phyloP scores from a whole-genome alignment of 2,113 vertebrate species.

The Panthera uncia region DNA sequence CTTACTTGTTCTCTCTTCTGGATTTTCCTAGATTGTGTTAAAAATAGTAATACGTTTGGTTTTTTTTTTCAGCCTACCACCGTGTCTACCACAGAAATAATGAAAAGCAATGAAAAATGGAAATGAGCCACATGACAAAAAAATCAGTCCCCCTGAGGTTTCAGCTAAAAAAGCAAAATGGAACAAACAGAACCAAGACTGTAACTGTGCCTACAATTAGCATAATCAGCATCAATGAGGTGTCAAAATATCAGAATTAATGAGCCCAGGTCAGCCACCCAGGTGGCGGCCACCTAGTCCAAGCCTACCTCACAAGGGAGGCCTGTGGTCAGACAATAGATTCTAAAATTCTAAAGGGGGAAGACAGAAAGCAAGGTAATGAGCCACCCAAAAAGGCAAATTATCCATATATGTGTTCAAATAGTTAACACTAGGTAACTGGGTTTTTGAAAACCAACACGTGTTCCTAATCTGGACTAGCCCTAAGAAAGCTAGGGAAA shows the following conservation, averaged over 20 bases:
- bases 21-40: constrained; percentile 57
- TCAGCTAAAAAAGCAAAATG: constrained; percentile 71
- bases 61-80: constrained; percentile 63
- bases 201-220: constrained; percentile 69
- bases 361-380: not conserved
- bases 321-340: not conserved
- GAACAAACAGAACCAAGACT: constrained; percentile 50
- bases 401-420: not conserved
- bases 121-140: constrained; percentile 72
- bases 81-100: constrained; percentile 60
- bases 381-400: not conserved
- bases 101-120: constrained; percentile 69
- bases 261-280: constrained; percentile 57
- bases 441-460: not conserved
- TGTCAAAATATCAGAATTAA: constrained; percentile 79
- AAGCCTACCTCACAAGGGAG: not conserved
- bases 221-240: constrained; percentile 74
- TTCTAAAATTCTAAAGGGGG: not conserved
- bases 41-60: constrained; percentile 26
- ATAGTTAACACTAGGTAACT: not conserved
- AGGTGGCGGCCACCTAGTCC: constrained; percentile 17
- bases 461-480: not conserved
- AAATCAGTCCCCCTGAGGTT: constrained; percentile 63
- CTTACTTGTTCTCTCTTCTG: constrained; percentile 28
- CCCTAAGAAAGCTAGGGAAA: not conserved